Evolutionary conservation across 2,113 vertebrate species (phyloP).

Genomic region (Microcebus griseorufus): DNA sequence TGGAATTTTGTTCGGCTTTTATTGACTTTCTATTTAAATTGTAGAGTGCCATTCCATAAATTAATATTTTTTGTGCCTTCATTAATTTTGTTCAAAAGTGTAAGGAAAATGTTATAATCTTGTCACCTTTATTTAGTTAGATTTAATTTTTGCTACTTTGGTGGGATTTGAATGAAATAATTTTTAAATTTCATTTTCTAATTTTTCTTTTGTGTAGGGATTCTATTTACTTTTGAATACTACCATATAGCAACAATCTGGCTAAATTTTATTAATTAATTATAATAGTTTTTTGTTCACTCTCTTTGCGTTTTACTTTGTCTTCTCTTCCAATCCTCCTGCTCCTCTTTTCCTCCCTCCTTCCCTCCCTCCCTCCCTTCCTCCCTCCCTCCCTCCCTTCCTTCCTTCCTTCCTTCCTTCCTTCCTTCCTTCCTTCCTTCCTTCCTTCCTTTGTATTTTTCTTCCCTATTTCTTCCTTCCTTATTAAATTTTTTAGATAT

Average conservation of each 20-base stretch:
- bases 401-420: no score
- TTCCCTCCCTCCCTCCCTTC: background rate
- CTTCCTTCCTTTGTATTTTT: background rate
- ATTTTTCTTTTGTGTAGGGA: background rate
- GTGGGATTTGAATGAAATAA: background rate
- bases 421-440: background rate
- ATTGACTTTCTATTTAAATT: background rate
- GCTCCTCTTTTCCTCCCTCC: no score
- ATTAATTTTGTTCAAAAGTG: background rate
- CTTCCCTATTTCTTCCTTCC: background rate
- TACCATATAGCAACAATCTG: background rate
- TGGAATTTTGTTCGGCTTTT: background rate
- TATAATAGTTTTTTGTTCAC: background rate
- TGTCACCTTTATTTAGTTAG: background rate
- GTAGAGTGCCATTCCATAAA: background rate
- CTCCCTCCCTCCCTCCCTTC: background rate
- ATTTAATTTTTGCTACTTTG: background rate
- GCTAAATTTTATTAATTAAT: background rate
- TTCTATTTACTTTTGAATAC: background rate
- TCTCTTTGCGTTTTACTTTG: background rate
- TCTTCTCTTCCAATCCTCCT: background rate
- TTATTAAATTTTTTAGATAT: background rate
- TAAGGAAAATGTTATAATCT: background rate
- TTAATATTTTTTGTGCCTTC: background rate
- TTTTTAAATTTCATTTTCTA: background rate